Evolutionary conservation across 2,888 invertebrate species (phyloP), one percentile per base, ranked within the genome.

Genomic region (Tetramorium bicarinatum): DNA sequence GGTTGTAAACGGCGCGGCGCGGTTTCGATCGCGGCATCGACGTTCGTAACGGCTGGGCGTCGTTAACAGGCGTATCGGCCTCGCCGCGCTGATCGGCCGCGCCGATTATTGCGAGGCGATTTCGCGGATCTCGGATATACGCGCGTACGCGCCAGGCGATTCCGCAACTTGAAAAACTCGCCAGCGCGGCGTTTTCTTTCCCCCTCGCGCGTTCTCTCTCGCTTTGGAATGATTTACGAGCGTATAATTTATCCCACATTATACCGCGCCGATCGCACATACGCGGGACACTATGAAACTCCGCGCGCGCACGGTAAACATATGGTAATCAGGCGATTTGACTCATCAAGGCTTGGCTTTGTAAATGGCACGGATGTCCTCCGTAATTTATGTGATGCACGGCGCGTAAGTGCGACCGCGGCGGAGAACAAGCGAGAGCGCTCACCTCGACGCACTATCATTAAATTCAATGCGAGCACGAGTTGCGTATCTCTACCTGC

Each of bases 301-400:
- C 82, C 61, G 85, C 81, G 85, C 81, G 85, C 76, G 54, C 82
- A 66, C 86, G 89, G 88, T 90, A 90, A 90, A 88, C 86, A 86
- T 88, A 89, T 90, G 88, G 89, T 91, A 91, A 91, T 91, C 90
- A 86, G 88, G 74, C 88, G 91, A 92, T 91, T 92, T 87, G 91
- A 92, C 91, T 92, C 92, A 90, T 92, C 92, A 88, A 90, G 89
- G 90, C 87, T 91, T 90, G 86, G 90, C 89, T 88, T 92, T 92
- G 91, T 92, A 91, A 92, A 92, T 90, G 90, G 89, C 90, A 86
- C 87, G 89, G 88, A 90, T 91, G 91, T 89, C 88, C 88, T 81
- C 88, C 82, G 86, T 92, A 90, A 92, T 92, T 92, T 92, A 92
- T 92, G 88, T 87, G 84, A 86, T 88, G 83, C 90, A 88, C 88